Conservation (phyloP, 1,140 invertebrate genomes). For the Ceratosolen fusciceps region DNA sequence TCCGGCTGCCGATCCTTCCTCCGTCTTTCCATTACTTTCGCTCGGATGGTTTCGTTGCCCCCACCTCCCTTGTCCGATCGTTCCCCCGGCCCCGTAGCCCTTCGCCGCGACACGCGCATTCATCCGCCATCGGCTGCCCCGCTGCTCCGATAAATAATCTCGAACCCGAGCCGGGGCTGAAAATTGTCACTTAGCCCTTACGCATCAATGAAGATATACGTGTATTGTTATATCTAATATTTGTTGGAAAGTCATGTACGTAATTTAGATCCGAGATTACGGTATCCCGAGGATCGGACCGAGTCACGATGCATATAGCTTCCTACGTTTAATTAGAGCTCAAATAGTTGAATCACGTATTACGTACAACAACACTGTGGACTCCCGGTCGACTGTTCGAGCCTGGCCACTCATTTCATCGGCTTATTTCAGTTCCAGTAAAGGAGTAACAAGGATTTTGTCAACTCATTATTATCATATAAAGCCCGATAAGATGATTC, state of each 20-base stretch:
- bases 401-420: neutral
- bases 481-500: neutral
- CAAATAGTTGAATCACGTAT: neutral
- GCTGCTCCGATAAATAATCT: too few species aligned
- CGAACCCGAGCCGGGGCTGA: too few species aligned
- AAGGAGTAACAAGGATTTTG: neutral
- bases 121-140: too few species aligned
- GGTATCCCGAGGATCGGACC: neutral
- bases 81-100: too few species aligned
- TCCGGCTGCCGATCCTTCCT: too few species aligned
- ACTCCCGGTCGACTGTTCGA: neutral
- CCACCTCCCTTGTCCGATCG: too few species aligned
- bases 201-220: too few species aligned
- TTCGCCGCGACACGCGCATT: too few species aligned
- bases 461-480: neutral
- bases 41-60: too few species aligned
- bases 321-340: neutral
- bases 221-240: neutral
- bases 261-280: neutral
- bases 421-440: too few species aligned
- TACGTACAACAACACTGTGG: neutral
- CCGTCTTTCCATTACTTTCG: too few species aligned
- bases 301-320: neutral
- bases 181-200: too few species aligned
- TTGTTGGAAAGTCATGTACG: neutral